Evolutionary conservation across 2,888 invertebrate genomes (phyloP).

Genomic region (Sesia apiformis): DNA sequence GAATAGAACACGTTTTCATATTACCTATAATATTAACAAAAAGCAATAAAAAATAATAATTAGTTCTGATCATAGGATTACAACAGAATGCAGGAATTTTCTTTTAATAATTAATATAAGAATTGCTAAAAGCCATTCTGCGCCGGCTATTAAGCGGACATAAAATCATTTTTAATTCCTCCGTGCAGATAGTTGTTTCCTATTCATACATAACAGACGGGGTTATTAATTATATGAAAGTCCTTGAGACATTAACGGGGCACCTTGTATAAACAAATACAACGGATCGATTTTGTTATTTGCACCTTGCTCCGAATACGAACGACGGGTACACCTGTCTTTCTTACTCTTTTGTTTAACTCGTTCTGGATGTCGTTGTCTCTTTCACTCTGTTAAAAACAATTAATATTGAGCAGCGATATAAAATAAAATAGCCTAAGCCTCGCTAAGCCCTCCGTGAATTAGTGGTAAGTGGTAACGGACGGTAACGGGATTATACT

Average conservation of each 20-base stretch:
- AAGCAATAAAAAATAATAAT: too few species aligned
- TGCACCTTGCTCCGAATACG: conserved; percentile 64
- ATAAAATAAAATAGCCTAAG: conserved; percentile 12
- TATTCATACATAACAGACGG: conserved; percentile 5
- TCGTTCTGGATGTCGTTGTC: conserved; percentile 13
- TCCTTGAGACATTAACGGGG: conserved; percentile 37
- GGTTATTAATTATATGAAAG: conserved; percentile 43
- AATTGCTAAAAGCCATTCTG: neutral
- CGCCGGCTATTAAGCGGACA: conserved; percentile 2
- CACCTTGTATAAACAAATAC: conserved; percentile 70
- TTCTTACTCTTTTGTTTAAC: conserved; percentile 25
- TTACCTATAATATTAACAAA: too few species aligned
- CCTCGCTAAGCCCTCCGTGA: conserved; percentile 17
- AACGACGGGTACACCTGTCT: conserved; percentile 33
- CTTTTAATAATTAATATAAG: neutral
- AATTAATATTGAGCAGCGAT: conserved; percentile 7
- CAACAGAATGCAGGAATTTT: neutral
- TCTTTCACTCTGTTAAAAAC: conserved; percentile 16
- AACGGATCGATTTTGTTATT: conserved; percentile 58
- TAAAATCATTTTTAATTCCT: conserved; percentile 9
- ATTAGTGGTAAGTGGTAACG: conserved; percentile 1
- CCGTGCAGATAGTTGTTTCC: neutral
- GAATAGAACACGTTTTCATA: too few species aligned
- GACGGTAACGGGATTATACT: too few species aligned
- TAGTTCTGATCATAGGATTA: too few species aligned